phyloP scores from a whole-genome alignment of 2,797 vertebrate species.

The Lindbergichthys nudifrons region DNA sequence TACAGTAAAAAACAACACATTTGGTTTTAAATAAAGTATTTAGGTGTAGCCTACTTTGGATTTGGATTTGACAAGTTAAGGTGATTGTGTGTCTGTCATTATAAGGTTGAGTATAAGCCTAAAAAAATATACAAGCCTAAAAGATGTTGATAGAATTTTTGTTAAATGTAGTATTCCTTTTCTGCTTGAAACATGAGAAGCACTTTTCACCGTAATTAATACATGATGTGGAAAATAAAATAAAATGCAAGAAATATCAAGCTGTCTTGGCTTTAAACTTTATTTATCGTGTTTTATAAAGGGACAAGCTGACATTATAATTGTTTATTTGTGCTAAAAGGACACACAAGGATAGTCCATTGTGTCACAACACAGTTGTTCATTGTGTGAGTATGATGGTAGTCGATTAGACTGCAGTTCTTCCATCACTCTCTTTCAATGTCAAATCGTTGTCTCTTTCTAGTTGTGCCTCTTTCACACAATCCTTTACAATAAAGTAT shows the following conservation, averaged over 20 bases:
- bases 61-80: background rate
- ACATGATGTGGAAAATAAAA: constrained; percentile 3
- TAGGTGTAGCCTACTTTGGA: background rate
- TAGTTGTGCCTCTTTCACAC: constrained; percentile 15
- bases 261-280: background rate
- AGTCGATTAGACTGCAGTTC: constrained; percentile 47
- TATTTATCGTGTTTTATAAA: constrained; percentile 1
- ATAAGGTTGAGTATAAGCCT: background rate
- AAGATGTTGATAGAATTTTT: background rate
- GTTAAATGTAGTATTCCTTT: background rate
- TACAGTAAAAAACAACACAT: background rate
- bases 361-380: background rate
- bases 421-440: constrained; percentile 24
- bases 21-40: background rate
- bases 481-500: constrained; percentile 36
- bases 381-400: constrained; percentile 13
- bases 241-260: background rate
- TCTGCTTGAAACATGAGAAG: constrained; percentile 7
- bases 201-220: constrained; percentile 18
- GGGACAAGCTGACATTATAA: constrained; percentile 4
- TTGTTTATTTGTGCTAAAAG: background rate
- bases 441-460: constrained; percentile 32
- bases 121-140: too few relatives aligned
- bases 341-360: background rate
- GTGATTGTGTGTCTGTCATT: background rate